Evolutionary conservation across 2,797 vertebrate genomes (phyloP).

Genomic region (Enteromius anoplus): DNA sequence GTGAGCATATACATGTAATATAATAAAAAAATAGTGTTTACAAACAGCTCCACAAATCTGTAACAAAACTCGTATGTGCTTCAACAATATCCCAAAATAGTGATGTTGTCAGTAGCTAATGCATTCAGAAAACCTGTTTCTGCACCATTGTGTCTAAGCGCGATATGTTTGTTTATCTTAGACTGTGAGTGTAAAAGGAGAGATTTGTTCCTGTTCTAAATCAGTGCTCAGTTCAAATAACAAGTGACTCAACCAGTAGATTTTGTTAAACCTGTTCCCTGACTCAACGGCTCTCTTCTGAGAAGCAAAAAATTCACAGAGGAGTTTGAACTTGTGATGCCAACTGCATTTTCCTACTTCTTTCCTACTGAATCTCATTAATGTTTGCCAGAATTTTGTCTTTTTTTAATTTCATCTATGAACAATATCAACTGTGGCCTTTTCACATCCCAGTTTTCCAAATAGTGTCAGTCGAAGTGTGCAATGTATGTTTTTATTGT

Average conservation of each 20-base stretch:
- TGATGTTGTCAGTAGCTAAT: neutral
- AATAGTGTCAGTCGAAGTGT: neutral
- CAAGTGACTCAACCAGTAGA: constrained; percentile 48
- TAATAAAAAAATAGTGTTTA: neutral
- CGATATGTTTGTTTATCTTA: constrained; percentile 12
- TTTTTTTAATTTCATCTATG: neutral
- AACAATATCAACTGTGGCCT: neutral
- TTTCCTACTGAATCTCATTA: neutral
- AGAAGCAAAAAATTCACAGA: neutral
- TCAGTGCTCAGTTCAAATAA: constrained; percentile 45
- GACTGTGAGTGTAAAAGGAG: constrained; percentile 3
- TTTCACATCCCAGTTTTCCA: neutral
- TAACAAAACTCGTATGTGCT: neutral
- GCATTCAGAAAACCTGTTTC: constrained; percentile 26
- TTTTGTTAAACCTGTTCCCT: constrained; percentile 53
- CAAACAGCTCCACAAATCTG: neutral
- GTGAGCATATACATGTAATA: neutral
- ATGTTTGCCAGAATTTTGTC: neutral
- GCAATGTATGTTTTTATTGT: neutral
- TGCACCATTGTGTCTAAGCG: neutral
- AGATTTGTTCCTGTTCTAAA: constrained; percentile 41
- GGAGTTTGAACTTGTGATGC: constrained; percentile 9
- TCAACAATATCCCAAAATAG: neutral
- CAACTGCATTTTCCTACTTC: neutral
- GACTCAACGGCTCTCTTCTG: constrained; percentile 32